Evolutionary conservation across 2,888 invertebrate species (phyloP).

Genomic region (Brachypalpus laphriformis): DNA sequence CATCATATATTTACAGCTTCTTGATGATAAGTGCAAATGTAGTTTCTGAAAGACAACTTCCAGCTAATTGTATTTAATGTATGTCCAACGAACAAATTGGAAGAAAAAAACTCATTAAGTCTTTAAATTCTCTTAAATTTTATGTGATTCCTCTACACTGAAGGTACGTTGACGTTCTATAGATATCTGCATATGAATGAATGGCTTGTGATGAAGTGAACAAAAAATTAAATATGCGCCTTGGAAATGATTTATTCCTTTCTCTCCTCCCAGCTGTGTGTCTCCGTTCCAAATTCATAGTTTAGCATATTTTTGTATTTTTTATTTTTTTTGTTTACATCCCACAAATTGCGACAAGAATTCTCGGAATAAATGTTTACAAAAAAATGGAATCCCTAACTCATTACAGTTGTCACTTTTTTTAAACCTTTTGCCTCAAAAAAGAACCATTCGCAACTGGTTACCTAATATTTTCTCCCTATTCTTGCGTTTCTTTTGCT

Average conservation of each 20-base stretch:
- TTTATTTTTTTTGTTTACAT: neutral
- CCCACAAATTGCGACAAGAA: neutral
- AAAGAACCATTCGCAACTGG: neutral
- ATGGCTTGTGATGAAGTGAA: too few relatives aligned
- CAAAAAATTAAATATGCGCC: neutral
- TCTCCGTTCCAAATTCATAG: neutral
- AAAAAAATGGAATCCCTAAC: constrained; percentile 1
- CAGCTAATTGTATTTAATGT: too few relatives aligned
- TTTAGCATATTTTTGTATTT: constrained; percentile 26
- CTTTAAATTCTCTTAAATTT: too few relatives aligned
- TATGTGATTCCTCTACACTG: too few relatives aligned
- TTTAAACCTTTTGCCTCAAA: neutral
- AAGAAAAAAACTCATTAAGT: too few relatives aligned
- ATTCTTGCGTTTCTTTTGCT: constrained; percentile 3
- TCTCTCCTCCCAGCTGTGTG: neutral
- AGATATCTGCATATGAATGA: too few relatives aligned
- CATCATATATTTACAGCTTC: too few relatives aligned
- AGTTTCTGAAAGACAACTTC: too few relatives aligned
- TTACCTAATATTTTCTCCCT: constrained; percentile 22
- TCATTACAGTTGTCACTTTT: constrained; percentile 15
- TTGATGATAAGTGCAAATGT: too few relatives aligned
- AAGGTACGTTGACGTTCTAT: too few relatives aligned
- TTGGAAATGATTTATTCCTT: neutral
- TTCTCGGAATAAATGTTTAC: constrained; percentile 35
- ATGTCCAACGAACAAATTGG: too few relatives aligned